These are phyloP conservation scores for Atractosteus spatula DNA, from an alignment of 2,113 vertebrate genomes.

Conservation along the genomic window DNA sequence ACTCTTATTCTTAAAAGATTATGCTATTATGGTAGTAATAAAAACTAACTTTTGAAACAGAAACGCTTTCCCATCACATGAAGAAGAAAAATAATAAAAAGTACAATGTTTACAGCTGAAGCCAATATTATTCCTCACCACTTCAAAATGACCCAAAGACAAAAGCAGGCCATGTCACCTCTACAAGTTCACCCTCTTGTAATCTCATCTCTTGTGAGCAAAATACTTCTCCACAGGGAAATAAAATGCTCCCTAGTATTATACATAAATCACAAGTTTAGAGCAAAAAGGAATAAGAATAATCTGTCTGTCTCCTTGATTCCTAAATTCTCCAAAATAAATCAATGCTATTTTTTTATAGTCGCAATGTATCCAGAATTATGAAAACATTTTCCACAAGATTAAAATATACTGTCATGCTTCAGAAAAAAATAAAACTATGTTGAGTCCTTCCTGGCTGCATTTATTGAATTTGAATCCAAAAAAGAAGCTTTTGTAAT, in stretches of 20 bases:
- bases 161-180: conserved; percentile 17
- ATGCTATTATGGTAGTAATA: background rate
- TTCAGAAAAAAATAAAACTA: no score
- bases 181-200: conserved; percentile 19
- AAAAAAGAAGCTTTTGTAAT: no score
- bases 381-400: background rate
- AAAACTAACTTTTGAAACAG: background rate
- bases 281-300: conserved; percentile 44
- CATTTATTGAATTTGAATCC: no score
- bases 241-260: conserved; percentile 46
- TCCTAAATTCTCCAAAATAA: background rate
- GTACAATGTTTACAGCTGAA: background rate
- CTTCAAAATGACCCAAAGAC: conserved; percentile 34
- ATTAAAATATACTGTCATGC: background rate
- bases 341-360: background rate
- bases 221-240: conserved; percentile 41
- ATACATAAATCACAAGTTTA: conserved; percentile 40
- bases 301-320: conserved; percentile 23
- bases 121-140: background rate
- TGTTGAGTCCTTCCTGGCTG: no score
- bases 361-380: background rate
- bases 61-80: background rate
- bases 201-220: conserved; percentile 41
- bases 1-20: background rate
- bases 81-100: background rate